A percentile compares a stretch with the other conserved stretches of the same genome.
These are phyloP conservation scores for Epinotia bilunana DNA, from an alignment of 2,888 invertebrate species.

Conservation along the genomic window DNA sequence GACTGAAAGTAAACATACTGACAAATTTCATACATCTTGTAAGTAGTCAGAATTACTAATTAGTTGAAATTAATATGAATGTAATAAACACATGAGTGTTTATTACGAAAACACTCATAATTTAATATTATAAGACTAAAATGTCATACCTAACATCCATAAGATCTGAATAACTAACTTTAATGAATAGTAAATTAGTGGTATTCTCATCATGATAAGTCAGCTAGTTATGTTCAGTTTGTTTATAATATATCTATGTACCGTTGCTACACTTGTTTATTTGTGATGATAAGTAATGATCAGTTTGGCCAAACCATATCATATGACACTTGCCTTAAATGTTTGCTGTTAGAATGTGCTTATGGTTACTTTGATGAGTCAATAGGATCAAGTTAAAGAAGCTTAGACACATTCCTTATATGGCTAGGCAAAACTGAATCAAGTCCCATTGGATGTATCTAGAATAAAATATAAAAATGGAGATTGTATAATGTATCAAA, in stretches of 20 bases:
- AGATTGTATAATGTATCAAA: neutral
- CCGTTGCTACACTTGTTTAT: slow-evolving; percentile 41
- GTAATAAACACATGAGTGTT: no score
- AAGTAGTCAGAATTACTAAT: no score
- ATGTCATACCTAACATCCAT: neutral
- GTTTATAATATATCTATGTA: slow-evolving; percentile 17
- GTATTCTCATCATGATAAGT: neutral
- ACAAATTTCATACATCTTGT: no score
- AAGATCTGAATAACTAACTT: slow-evolving; percentile 2
- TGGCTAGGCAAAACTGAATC: slow-evolving; percentile 16
- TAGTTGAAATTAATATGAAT: no score
- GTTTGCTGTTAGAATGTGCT: slow-evolving; percentile 55
- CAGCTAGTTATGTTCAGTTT: neutral
- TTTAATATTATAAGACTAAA: neutral
- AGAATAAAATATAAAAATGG: slow-evolving; percentile 1
- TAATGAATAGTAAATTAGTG: slow-evolving; percentile 8
- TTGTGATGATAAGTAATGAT: slow-evolving; percentile 38
- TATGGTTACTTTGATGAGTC: slow-evolving; percentile 33
- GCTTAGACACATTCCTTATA: slow-evolving; percentile 30
- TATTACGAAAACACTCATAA: neutral
- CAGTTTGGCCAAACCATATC: slow-evolving; percentile 47
- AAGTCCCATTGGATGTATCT: neutral
- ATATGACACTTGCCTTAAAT: slow-evolving; percentile 54
- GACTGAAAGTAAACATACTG: no score
- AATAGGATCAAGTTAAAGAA: slow-evolving; percentile 21